These are phyloP conservation scores for Mormyrops attenuatus DNA, from an alignment of 2,797 vertebrate species.

Conservation along the genomic window DNA sequence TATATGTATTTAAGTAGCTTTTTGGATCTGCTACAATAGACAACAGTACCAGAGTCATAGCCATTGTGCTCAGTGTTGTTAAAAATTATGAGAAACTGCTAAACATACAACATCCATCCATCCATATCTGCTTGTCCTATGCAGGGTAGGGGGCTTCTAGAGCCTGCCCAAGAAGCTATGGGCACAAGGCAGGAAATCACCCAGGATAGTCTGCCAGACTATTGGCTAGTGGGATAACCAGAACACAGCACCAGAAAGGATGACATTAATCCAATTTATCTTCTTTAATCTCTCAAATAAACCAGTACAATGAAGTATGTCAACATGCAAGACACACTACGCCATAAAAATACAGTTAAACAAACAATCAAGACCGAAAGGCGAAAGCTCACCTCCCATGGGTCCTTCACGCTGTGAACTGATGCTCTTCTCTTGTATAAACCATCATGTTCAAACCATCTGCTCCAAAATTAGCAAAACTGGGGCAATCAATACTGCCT, in stretches of 20 bases:
- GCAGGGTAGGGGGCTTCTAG: neutral
- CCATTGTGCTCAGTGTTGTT: neutral
- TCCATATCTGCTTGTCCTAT: neutral
- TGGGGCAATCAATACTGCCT: neutral
- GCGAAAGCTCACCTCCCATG: neutral
- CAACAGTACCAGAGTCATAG: neutral
- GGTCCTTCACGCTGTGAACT: neutral
- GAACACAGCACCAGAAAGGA: neutral
- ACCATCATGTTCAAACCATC: neutral
- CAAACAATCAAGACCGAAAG: neutral
- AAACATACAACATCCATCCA: neutral
- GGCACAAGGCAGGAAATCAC: neutral
- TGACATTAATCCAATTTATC: neutral
- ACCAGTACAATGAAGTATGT: neutral
- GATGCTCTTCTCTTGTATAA: neutral
- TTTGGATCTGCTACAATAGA: neutral
- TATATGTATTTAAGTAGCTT: neutral
- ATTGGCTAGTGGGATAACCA: neutral
- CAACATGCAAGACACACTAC: neutral
- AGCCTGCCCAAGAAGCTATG: neutral
- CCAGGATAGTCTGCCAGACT: neutral
- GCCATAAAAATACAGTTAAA: neutral
- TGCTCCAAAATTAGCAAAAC: neutral
- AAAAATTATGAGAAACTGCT: neutral
- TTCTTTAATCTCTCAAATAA: conserved; percentile 18